phyloP scores from a whole-genome alignment of 2,113 vertebrate species.

The Microcebus lehilahytsara region DNA sequence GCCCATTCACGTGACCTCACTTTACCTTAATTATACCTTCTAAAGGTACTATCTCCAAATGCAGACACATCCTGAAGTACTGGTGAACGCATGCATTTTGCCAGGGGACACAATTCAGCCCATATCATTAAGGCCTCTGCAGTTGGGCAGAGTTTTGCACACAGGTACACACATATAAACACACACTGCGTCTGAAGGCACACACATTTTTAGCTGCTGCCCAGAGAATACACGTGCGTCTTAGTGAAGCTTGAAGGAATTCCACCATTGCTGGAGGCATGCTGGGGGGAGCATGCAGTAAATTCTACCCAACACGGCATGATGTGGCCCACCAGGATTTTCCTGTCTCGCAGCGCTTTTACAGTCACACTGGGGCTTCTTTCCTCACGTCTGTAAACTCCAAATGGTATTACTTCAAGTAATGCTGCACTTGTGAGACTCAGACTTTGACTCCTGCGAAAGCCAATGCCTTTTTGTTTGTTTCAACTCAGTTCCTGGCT shows the following conservation, averaged over 20 bases:
- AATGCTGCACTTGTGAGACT: background rate
- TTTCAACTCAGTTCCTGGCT: background rate
- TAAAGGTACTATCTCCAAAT: background rate
- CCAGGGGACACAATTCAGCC: background rate
- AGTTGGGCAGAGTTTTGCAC: background rate
- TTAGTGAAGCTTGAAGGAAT: background rate
- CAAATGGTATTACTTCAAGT: background rate
- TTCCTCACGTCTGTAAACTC: background rate
- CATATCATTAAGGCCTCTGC: background rate
- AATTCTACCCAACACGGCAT: background rate
- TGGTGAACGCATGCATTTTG: background rate
- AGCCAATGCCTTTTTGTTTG: background rate
- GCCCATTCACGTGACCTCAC: background rate
- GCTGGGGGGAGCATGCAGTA: background rate
- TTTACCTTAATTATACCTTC: background rate
- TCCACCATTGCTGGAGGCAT: background rate
- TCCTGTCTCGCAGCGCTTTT: background rate
- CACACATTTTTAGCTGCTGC: background rate
- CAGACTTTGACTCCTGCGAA: conserved; percentile 4
- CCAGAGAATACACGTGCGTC: background rate
- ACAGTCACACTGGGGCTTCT: conserved; percentile 14
- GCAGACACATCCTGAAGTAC: background rate
- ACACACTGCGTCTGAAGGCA: background rate
- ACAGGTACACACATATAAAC: background rate
- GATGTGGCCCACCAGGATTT: conserved; percentile 5